A percentile compares a stretch with the other conserved stretches of the same genome.
phyloP scores from a whole-genome alignment of 1,140 invertebrate genomes.

The Gonatopus flavifemur region DNA sequence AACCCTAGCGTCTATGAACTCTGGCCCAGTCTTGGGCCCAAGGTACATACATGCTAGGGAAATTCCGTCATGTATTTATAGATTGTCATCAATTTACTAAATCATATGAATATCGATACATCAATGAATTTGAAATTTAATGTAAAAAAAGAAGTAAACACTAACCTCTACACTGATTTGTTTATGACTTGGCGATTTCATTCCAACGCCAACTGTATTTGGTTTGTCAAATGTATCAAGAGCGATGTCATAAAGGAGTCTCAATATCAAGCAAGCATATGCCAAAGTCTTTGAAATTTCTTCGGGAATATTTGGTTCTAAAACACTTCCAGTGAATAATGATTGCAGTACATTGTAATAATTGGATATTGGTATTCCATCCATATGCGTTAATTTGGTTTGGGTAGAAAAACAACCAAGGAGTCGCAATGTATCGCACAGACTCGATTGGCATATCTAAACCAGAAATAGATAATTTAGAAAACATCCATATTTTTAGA shows the following conservation, averaged over 20 bases:
- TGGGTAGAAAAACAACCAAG: conserved; percentile 85
- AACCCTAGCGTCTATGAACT: no score
- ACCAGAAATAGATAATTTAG: background rate
- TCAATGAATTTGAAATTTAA: no score
- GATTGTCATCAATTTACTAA: no score
- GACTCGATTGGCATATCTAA: conserved; percentile 85
- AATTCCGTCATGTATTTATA: no score
- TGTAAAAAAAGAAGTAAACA: no score
- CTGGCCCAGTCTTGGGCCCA: no score
- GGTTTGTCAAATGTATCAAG: conserved; percentile 89
- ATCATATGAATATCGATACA: no score
- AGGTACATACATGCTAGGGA: no score
- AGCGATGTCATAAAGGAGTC: conserved; percentile 88
- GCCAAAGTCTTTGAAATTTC: conserved; percentile 69
- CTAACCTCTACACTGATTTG: conserved; percentile 61
- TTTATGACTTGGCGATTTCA: conserved; percentile 66
- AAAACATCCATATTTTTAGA: background rate
- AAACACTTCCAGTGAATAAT: conserved; percentile 73
- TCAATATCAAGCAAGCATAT: conserved; percentile 77
- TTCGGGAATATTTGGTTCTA: conserved; percentile 66
- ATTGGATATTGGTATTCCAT: conserved; percentile 49
- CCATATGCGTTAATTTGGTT: conserved; percentile 57
- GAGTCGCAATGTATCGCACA: conserved; percentile 88
- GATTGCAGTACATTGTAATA: conserved; percentile 53
- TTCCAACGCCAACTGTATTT: conserved; percentile 64